Conservation (phyloP, 2,888 invertebrate species). For the Nebria brevicollis region DNA sequence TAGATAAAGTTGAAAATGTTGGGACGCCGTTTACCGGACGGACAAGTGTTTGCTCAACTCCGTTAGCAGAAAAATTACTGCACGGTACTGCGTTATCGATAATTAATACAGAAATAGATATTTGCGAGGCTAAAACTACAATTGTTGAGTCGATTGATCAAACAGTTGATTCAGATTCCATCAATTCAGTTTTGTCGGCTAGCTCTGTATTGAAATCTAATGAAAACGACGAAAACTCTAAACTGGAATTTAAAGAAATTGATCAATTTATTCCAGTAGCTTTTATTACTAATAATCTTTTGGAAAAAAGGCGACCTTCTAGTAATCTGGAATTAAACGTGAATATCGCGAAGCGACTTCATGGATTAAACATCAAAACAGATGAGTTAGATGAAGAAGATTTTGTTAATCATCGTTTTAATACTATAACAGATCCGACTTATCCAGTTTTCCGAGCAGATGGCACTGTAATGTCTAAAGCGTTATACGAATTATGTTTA, state of each 20-base stretch:
- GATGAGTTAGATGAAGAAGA: constrained; percentile 54
- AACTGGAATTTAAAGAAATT: constrained; percentile 56
- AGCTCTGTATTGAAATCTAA: constrained; percentile 14
- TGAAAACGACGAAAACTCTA: constrained; percentile 9
- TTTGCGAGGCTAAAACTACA: constrained; percentile 39
- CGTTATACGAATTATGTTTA: constrained; percentile 76
- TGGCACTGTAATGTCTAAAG: constrained; percentile 78
- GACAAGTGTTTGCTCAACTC: constrained; percentile 82
- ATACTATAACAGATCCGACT: constrained; percentile 81
- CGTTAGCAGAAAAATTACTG: constrained; percentile 80
- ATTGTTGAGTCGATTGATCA: constrained; percentile 20
- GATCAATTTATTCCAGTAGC: constrained; percentile 56
- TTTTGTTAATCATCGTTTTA: constrained; percentile 65
- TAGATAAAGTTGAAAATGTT: constrained; percentile 29
- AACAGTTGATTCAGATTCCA: constrained; percentile 49
- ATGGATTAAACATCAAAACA: constrained; percentile 66
- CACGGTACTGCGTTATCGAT: constrained; percentile 80
- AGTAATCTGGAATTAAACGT: constrained; percentile 58
- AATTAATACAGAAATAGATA: constrained; percentile 71
- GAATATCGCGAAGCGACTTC: constrained; percentile 5
- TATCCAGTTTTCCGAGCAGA: constrained; percentile 81
- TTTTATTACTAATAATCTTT: constrained; percentile 49
- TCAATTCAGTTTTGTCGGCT: constrained; percentile 42
- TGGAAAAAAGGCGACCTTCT: constrained; percentile 59
- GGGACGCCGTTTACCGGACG: constrained; percentile 71